Evolutionary conservation across 2,888 invertebrate genomes (phyloP).

Genomic region (Diabrotica balteata): DNA sequence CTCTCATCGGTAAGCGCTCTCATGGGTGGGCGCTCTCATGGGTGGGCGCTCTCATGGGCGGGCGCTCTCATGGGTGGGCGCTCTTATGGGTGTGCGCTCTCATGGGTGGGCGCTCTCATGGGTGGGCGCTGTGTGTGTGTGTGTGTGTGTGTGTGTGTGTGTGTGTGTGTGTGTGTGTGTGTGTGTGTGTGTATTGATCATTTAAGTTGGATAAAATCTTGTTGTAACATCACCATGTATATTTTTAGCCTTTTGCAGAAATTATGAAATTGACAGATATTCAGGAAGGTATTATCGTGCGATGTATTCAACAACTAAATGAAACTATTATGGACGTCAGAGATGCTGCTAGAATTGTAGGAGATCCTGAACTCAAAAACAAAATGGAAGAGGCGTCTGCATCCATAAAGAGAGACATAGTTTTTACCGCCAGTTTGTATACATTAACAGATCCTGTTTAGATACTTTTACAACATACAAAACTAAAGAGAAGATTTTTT

Average conservation of each 20-base stretch:
- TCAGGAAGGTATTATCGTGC: slow-evolving; percentile 97
- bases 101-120: too few species aligned
- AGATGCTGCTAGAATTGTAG: slow-evolving; percentile 91
- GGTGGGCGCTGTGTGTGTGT: too few species aligned
- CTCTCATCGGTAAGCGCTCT: too few species aligned
- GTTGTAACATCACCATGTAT: neutral
- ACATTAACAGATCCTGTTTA: slow-evolving; percentile 63
- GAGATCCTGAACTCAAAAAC: slow-evolving; percentile 87
- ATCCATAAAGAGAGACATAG: slow-evolving; percentile 95
- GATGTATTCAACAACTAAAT: slow-evolving; percentile 95
- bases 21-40: too few species aligned
- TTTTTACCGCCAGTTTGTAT: slow-evolving; percentile 96
- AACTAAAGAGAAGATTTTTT: neutral
- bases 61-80: too few species aligned
- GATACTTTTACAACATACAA: neutral
- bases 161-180: too few species aligned
- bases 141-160: too few species aligned
- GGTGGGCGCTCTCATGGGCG: too few species aligned
- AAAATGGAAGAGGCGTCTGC: slow-evolving; percentile 96
- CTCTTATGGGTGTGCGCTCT: too few species aligned
- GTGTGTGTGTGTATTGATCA: too few species aligned
- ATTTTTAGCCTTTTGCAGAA: slow-evolving; percentile 81
- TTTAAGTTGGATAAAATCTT: neutral
- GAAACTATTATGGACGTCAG: slow-evolving; percentile 89
- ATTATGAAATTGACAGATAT: slow-evolving; percentile 93